A percentile compares a stretch with the other conserved stretches of the same genome.
Conservation (phyloP, 1,140 invertebrate genomes). For the Lepidurus couesii region DNA sequence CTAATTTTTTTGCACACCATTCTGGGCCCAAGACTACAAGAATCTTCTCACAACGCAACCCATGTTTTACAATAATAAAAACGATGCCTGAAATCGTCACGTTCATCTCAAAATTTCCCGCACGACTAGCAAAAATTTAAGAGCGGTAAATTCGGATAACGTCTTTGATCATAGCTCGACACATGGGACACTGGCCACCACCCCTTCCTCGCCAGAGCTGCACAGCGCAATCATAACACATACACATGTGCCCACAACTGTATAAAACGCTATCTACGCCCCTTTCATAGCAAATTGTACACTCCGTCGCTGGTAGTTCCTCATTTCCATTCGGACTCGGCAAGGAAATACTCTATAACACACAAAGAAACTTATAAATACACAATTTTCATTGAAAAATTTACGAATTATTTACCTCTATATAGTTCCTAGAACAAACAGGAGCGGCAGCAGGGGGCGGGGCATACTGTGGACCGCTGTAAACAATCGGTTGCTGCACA, state of each 20-base stretch:
- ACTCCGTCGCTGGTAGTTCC: slow-evolving; percentile 54
- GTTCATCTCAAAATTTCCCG: too few relatives aligned
- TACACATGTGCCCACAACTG: slow-evolving; percentile 97
- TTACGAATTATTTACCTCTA: neutral
- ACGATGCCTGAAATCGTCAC: neutral
- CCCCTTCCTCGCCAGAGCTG: slow-evolving; percentile 72
- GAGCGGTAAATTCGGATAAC: slow-evolving; percentile 92
- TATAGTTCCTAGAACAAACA: neutral
- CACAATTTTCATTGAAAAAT: neutral
- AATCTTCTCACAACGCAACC: neutral
- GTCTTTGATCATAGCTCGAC: slow-evolving; percentile 83
- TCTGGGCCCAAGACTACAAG: neutral
- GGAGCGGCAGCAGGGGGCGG: neutral
- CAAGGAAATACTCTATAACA: slow-evolving; percentile 15
- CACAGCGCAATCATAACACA: slow-evolving; percentile 93
- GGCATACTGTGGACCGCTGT: neutral
- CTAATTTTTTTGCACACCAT: neutral
- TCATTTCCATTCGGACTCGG: slow-evolving; percentile 10
- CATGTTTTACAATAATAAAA: neutral
- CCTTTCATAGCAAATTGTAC: slow-evolving; percentile 90
- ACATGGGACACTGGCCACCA: slow-evolving; percentile 71
- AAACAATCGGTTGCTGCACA: neutral
- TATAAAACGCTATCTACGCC: slow-evolving; percentile 88
- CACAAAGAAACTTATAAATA: neutral
- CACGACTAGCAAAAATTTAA: slow-evolving; percentile 47